Base-by-base conservation (phyloP, 2,888 invertebrate genomes). In the Platycnemis pennipes region DNA sequence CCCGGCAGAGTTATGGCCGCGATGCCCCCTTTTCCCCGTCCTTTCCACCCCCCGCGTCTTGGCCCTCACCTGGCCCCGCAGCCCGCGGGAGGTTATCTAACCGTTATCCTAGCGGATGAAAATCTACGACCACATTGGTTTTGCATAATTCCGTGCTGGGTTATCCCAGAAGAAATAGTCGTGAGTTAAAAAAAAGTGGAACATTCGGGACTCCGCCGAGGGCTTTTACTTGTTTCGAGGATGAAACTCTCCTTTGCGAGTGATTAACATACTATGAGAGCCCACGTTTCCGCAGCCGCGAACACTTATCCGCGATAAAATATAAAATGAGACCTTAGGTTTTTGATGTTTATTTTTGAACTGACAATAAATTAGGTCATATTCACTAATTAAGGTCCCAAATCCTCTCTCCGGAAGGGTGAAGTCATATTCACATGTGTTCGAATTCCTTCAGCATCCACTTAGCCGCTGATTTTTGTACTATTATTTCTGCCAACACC, bases 81-180 rank as follows among this genome's bases (percentile, higher is more conserved):
- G n/a, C 22, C 37, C 53, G 1, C 22, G 26, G 26, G 2, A n/a
- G 91, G 63, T 91, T 91, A 91, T 91, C 91, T 91, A 91, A 91
- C 56, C 44, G 44, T 91, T 91, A 91, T 91, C 91, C 91, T 69
- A 44, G 44, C 42, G 91, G 44, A 91, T 44, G 91, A 91, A n/a
- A 91, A 91, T 91, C 91, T 91, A 91, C 44, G 63, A 37, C 91
- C 69, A 16, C 56, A 91, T 91, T 63, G 69, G 91, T 91, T 91
- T 91, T 44, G 91, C 91, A 91, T 91, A 91, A 69, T 63, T 91
- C 69, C 37, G 63, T 42, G 63, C 87, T 26, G 87, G 87, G 26
- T 26, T 44, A 63, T 91, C 63, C 56, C 44, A 7, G 91, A 56
- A 26, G 37, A 91, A 91, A 91, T 69, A 63, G 63, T 63, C 22